These are phyloP conservation scores for Eilema sororculum DNA, from an alignment of 2,888 invertebrate genomes.

Conservation along the genomic window DNA sequence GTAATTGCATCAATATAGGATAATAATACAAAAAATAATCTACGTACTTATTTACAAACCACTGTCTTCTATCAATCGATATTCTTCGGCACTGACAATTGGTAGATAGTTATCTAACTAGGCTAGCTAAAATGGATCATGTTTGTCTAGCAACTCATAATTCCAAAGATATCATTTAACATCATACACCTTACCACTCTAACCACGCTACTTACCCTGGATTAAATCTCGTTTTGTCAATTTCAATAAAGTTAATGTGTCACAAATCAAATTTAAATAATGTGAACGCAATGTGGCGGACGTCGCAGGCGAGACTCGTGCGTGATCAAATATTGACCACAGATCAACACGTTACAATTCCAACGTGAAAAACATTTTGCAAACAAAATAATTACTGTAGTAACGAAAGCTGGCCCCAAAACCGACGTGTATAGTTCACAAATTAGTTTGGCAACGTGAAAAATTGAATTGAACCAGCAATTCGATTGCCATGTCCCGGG, in stretches of 20 bases:
- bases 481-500: conserved; percentile 61
- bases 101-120: too few relatives aligned
- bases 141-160: too few relatives aligned
- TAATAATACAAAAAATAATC: too few relatives aligned
- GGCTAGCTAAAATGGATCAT: too few relatives aligned
- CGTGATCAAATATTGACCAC: conserved; percentile 80
- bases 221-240: not conserved
- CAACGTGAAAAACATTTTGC: conserved; percentile 79
- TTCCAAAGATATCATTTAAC: too few relatives aligned
- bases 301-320: conserved; percentile 29
- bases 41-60: too few relatives aligned
- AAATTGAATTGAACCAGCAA: conserved; percentile 78
- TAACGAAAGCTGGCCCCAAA: conserved; percentile 70
- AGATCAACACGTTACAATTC: conserved; percentile 79
- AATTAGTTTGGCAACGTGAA: conserved; percentile 79
- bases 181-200: not conserved
- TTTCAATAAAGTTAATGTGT: conserved; percentile 1
- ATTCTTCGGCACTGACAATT: too few relatives aligned
- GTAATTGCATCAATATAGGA: too few relatives aligned
- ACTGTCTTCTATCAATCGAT: too few relatives aligned
- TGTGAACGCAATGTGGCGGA: conserved; percentile 59
- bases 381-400: conserved; percentile 77
- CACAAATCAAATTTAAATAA: conserved; percentile 65
- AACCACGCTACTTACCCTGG: not conserved
- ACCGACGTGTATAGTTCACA: conserved; percentile 76